These are phyloP conservation scores for Tautogolabrus adspersus DNA, from an alignment of 2,113 vertebrate species.

Conservation along the genomic window DNA sequence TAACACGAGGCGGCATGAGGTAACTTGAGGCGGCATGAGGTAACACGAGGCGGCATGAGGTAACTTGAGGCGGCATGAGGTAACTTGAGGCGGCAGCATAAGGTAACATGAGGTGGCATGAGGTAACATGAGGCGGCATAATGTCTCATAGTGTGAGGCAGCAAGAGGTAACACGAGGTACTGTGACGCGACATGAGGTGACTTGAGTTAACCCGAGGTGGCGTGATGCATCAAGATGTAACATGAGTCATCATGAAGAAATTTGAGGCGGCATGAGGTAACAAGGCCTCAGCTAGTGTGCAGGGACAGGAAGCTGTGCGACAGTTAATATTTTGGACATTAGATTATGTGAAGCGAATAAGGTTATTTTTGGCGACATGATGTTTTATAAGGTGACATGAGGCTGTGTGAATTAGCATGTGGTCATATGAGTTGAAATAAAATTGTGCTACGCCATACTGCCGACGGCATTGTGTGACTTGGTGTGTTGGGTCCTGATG, in stretches of 20 bases:
- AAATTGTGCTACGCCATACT: too few relatives aligned
- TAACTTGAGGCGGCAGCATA: fast-evolving
- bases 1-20: neutral
- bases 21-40: neutral
- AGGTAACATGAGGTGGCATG: neutral
- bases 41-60: neutral
- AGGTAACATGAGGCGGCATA: neutral
- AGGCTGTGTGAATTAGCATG: too few relatives aligned
- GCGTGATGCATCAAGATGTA: neutral
- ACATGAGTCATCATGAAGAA: too few relatives aligned
- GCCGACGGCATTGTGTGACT: neutral
- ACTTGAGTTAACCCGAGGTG: neutral
- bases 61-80: neutral
- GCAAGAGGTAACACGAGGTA: neutral
- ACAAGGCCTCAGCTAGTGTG: neutral
- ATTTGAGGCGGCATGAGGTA: neutral
- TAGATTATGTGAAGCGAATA: too few relatives aligned
- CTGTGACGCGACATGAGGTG: neutral
- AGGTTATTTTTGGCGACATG: too few relatives aligned
- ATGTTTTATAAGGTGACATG: neutral
- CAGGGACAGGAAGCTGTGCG: too few relatives aligned
- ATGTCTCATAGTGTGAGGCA: too few relatives aligned
- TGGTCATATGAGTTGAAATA: neutral
- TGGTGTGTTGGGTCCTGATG: constrained; percentile 41
- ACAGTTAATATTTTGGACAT: too few relatives aligned